These are phyloP conservation scores for Sinosuthora webbiana DNA, from an alignment of 2,113 vertebrate genomes.

Conservation along the genomic window DNA sequence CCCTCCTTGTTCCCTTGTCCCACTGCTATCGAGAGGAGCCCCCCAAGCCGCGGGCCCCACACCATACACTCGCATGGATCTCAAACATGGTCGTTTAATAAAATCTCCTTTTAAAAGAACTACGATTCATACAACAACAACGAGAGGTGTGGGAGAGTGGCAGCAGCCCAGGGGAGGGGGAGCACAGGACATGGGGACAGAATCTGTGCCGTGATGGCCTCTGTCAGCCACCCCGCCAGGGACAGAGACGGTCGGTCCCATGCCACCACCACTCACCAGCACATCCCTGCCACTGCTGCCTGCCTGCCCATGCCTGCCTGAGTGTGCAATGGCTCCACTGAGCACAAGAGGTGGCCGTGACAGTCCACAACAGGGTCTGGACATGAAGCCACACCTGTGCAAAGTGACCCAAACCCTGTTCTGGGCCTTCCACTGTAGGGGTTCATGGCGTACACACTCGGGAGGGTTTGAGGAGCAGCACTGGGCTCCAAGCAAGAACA, in stretches of 20 bases:
- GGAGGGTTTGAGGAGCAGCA: background rate
- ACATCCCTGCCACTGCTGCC: background rate
- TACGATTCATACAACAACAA: slow-evolving; percentile 27
- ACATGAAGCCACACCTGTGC: background rate
- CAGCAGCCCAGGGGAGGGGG: background rate
- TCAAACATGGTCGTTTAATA: slow-evolving; percentile 69
- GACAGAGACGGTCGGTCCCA: rapidly evolving
- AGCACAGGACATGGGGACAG: background rate
- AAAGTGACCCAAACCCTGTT: background rate
- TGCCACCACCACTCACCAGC: background rate
- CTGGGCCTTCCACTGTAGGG: background rate
- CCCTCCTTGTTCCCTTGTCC: background rate
- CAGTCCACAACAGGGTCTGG: background rate
- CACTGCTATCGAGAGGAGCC: rapidly evolving
- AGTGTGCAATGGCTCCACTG: rapidly evolving
- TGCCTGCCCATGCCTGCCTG: background rate
- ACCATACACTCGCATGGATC: slow-evolving; percentile 32
- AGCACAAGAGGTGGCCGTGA: background rate
- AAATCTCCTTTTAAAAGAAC: slow-evolving; percentile 63
- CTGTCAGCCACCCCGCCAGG: rapidly evolving
- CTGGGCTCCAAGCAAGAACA: background rate
- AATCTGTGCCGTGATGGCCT: background rate
- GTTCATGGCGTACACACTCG: rapidly evolving
- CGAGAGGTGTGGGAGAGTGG: background rate
- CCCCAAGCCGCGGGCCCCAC: background rate